These are phyloP conservation scores for Xestia sexstrigata DNA, from an alignment of 2,888 invertebrate genomes.

Conservation along the genomic window DNA sequence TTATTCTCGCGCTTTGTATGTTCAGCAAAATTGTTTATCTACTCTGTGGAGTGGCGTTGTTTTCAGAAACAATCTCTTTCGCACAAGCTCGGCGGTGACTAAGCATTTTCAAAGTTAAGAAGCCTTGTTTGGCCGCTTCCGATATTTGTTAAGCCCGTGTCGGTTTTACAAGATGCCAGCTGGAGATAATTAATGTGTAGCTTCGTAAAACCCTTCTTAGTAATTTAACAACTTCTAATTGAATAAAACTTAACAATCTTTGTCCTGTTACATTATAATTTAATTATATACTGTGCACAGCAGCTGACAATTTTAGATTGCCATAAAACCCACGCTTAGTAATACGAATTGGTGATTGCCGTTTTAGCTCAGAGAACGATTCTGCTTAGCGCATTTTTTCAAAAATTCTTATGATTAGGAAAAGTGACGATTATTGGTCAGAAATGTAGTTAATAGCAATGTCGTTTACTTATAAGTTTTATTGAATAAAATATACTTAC, in stretches of 20 bases:
- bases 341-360: neutral
- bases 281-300: conserved; percentile 37
- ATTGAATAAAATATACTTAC: neutral
- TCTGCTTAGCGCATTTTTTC: neutral
- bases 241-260: conserved; percentile 72
- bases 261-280: conserved; percentile 52
- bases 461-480: neutral
- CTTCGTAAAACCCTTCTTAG: conserved; percentile 72
- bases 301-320: conserved; percentile 29
- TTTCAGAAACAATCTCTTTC: conserved; percentile 82
- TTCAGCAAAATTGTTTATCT: conserved; percentile 57
- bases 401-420: neutral
- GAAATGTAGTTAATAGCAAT: neutral
- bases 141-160: conserved; percentile 87
- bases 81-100: conserved; percentile 80
- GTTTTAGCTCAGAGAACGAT: neutral
- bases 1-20: conserved; percentile 42
- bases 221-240: conserved; percentile 82
- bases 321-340: neutral
- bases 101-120: conserved; percentile 84
- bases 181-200: conserved; percentile 87
- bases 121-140: conserved; percentile 84
- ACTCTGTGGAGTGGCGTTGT: conserved; percentile 71
- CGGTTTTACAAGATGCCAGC: conserved; percentile 84
- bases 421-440: neutral